Percentiles rank a stretch among this genome's conserved stretches.
Evolutionary conservation across 2,113 vertebrate species (phyloP).

Genomic region (Prolemur simus): DNA sequence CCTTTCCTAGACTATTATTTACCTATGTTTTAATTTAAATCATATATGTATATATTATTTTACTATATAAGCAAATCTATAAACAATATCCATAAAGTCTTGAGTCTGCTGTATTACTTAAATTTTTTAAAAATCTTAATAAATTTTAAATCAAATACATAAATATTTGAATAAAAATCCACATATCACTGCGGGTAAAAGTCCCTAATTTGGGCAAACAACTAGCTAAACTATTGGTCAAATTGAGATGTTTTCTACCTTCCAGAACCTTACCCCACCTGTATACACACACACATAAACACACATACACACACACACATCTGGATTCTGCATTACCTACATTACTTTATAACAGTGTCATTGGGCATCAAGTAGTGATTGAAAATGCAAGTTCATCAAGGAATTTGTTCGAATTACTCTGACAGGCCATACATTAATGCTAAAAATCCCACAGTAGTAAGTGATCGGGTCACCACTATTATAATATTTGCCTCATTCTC

Average conservation of each 20-base stretch:
- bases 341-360: background rate
- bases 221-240: slow-evolving; percentile 13
- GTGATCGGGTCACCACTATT: background rate
- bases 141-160: background rate
- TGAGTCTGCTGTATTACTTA: background rate
- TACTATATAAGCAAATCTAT: background rate
- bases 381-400: background rate
- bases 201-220: background rate
- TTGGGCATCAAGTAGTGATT: background rate
- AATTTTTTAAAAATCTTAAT: background rate
- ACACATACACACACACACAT: too few species aligned
- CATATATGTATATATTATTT: slow-evolving; percentile 27
- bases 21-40: slow-evolving; percentile 38
- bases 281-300: background rate
- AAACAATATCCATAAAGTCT: background rate
- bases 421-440: background rate
- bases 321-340: background rate
- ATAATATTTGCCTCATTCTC: slow-evolving; percentile 5
- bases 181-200: background rate
- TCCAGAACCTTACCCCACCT: background rate
- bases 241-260: background rate
- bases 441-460: background rate
- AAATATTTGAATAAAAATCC: background rate
- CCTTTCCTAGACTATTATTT: slow-evolving; percentile 12
- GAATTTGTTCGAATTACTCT: slow-evolving; percentile 27